These are phyloP conservation scores for Todiramphus chloris DNA, from an alignment of 2,113 vertebrate genomes.

Conservation along the genomic window DNA sequence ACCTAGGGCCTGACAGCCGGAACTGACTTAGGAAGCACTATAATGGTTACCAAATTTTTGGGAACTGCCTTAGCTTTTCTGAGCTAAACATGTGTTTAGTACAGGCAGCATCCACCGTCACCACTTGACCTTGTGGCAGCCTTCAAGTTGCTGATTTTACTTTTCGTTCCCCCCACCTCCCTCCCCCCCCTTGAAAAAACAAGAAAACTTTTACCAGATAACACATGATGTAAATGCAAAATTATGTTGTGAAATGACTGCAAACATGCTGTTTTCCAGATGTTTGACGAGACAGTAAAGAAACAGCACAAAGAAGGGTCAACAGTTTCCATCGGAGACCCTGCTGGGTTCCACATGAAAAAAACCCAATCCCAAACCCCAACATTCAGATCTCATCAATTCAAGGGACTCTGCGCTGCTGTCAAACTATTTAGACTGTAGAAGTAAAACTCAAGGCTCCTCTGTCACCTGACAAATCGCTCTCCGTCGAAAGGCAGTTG, in stretches of 20 bases:
- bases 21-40: conserved; percentile 94
- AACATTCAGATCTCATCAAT: conserved; percentile 61
- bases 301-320: conserved; percentile 77
- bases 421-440: conserved; percentile 77
- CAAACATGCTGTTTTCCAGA: conserved; percentile 93
- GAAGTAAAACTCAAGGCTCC: conserved; percentile 63
- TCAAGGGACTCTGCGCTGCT: conserved; percentile 73
- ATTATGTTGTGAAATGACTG: conserved; percentile 85
- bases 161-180: background rate
- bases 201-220: conserved; percentile 82
- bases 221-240: conserved; percentile 91
- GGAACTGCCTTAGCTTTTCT: conserved; percentile 82
- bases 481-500: conserved; percentile 76
- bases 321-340: conserved; percentile 80
- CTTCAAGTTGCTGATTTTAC: conserved; percentile 73
- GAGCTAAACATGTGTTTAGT: conserved; percentile 90
- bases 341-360: conserved; percentile 77
- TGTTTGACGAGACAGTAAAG: conserved; percentile 85
- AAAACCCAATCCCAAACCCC: conserved; percentile 31
- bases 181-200: background rate
- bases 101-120: conserved; percentile 90
- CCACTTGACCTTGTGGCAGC: conserved; percentile 92
- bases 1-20: conserved; percentile 87
- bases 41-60: conserved; percentile 99
- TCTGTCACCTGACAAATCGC: conserved; percentile 73